Conservation (phyloP, 2,888 invertebrate genomes). For the Troides aeacus region DNA sequence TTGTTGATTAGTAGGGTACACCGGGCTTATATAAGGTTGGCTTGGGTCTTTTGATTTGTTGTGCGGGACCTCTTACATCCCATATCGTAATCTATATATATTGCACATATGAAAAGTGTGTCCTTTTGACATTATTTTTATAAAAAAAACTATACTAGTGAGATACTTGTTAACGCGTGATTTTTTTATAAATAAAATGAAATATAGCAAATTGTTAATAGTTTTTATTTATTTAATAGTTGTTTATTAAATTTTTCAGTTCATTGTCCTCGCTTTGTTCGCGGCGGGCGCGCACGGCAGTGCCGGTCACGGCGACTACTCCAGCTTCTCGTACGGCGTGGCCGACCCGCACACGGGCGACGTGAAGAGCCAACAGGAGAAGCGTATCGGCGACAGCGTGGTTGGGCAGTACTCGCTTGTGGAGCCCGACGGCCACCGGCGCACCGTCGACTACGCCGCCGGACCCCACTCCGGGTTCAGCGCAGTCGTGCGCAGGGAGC, state of each 20-base stretch:
- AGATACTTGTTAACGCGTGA: too few relatives aligned
- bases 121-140: too few relatives aligned
- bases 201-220: too few relatives aligned
- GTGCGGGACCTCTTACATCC: too few relatives aligned
- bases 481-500: conserved; percentile 78
- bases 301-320: conserved; percentile 67
- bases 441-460: conserved; percentile 82
- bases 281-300: conserved; percentile 69
- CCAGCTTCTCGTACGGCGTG: conserved; percentile 72
- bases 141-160: too few relatives aligned
- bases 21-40: too few relatives aligned
- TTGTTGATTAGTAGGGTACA: too few relatives aligned
- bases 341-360: conserved; percentile 75
- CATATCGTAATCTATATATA: too few relatives aligned
- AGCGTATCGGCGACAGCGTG: conserved; percentile 82
- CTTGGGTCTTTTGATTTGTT: too few relatives aligned
- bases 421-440: conserved; percentile 82
- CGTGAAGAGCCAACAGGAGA: conserved; percentile 81
- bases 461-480: conserved; percentile 79
- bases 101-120: too few relatives aligned
- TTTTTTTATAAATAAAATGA: too few relatives aligned
- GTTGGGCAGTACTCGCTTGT: conserved; percentile 77
- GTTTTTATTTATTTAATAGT: too few relatives aligned
- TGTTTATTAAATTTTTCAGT: conserved; percentile 49
- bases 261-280: conserved; percentile 66